Evolutionary conservation across 2,888 invertebrate species (phyloP).

Genomic region (Auanema freiburgensis): DNA sequence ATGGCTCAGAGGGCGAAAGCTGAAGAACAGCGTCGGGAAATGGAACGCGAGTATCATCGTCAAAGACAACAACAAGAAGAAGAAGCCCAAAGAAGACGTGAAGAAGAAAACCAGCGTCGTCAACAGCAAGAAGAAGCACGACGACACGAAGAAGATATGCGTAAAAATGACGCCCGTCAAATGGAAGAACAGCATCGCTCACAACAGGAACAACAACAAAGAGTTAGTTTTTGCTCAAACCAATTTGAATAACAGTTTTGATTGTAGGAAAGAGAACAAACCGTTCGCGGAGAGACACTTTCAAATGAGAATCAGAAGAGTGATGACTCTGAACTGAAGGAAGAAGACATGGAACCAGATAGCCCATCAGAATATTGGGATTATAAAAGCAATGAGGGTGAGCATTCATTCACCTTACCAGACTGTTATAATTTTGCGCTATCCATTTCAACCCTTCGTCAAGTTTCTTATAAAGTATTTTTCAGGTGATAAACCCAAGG

Average conservation of each 20-base stretch:
- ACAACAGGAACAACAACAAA: background rate
- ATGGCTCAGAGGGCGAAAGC: background rate
- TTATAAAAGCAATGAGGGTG: background rate
- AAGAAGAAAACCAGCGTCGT: background rate
- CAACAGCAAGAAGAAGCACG: conserved; percentile 9
- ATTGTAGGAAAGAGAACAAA: background rate
- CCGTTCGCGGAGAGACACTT: background rate
- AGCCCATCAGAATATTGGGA: conserved; percentile 7
- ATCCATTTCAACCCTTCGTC: background rate
- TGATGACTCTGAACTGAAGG: conserved; percentile 12
- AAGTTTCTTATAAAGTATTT: background rate
- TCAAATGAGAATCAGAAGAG: background rate
- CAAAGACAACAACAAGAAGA: conserved; percentile 12
- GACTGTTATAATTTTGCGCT: background rate
- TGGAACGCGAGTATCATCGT: background rate
- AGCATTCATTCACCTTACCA: background rate
- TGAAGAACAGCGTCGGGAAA: background rate
- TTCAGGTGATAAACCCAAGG: too few species aligned
- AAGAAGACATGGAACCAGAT: conserved; percentile 23
- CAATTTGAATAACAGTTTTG: too few species aligned
- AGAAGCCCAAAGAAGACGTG: background rate
- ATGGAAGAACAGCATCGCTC: background rate
- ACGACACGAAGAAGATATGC: conserved; percentile 12
- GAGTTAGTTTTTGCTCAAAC: too few species aligned
- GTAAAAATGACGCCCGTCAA: background rate